Conservation (phyloP, 2,113 vertebrate genomes). For the Himantopus leucocephalus region DNA sequence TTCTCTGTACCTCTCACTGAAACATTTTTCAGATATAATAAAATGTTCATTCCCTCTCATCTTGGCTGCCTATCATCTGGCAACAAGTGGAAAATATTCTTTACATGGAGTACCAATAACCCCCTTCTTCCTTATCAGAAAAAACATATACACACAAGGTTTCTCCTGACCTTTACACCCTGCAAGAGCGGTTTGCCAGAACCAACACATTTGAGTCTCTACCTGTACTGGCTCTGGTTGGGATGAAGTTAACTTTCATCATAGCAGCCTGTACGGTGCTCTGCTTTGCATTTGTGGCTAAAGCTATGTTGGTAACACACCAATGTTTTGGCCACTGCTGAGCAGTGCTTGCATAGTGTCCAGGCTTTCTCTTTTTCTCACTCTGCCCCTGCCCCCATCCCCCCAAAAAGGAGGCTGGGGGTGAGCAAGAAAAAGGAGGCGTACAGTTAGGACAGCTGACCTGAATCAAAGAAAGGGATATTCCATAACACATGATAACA, state of each 20-base stretch:
- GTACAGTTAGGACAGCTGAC: background rate
- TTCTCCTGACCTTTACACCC: background rate
- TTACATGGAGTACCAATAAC: background rate
- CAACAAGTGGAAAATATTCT: background rate
- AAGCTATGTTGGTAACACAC: background rate
- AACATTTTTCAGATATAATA: background rate
- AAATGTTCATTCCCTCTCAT: background rate
- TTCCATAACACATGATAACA: background rate
- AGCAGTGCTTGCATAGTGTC: background rate
- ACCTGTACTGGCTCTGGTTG: background rate
- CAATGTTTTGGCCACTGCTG: background rate
- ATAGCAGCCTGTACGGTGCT: background rate
- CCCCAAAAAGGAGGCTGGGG: rapidly evolving
- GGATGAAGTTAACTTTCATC: background rate
- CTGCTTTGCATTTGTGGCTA: background rate
- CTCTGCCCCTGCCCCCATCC: rapidly evolving
- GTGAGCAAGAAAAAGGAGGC: background rate
- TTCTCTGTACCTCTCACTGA: background rate
- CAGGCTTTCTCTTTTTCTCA: background rate
- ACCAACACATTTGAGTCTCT: background rate
- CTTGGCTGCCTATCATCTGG: background rate
- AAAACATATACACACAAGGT: background rate
- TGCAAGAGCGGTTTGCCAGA: background rate
- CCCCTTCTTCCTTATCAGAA: background rate
- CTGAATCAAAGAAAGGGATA: background rate